phyloP scores from a whole-genome alignment of 2,113 vertebrate genomes.

The Cyrtonyx montezumae region DNA sequence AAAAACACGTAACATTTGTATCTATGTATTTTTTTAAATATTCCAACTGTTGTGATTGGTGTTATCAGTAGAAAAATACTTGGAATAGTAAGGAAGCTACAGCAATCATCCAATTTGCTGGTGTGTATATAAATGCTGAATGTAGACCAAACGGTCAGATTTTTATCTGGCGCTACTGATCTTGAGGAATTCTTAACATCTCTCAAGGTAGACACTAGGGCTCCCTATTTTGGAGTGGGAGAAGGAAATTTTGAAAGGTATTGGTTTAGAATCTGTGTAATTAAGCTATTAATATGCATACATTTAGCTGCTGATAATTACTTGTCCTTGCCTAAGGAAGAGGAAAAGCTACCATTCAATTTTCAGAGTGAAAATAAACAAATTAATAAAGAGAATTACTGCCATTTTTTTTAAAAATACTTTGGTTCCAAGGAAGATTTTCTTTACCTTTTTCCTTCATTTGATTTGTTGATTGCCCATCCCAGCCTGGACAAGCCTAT shows the following conservation, averaged over 20 bases:
- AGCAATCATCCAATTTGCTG: slow-evolving; percentile 44
- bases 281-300: background rate
- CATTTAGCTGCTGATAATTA: background rate
- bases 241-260: background rate
- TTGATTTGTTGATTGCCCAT: slow-evolving; percentile 14
- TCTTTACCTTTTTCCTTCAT: background rate
- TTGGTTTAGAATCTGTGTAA: background rate
- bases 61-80: slow-evolving; percentile 42
- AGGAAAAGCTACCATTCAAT: background rate
- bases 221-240: background rate
- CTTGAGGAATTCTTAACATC: slow-evolving; percentile 9
- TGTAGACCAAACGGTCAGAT: slow-evolving; percentile 65
- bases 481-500: background rate
- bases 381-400: background rate
- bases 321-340: background rate
- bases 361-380: background rate
- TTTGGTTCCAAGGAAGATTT: slow-evolving; percentile 15
- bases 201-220: slow-evolving; percentile 7
- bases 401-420: background rate
- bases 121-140: slow-evolving; percentile 26
- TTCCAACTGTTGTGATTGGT: background rate
- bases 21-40: background rate
- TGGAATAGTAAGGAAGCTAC: background rate
- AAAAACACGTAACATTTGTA: background rate
- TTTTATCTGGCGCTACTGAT: slow-evolving; percentile 67